Evolutionary conservation across 2,113 vertebrate species (phyloP), one percentile per base, ranked within the genome.

Genomic region (Ifrita kowaldi): DNA sequence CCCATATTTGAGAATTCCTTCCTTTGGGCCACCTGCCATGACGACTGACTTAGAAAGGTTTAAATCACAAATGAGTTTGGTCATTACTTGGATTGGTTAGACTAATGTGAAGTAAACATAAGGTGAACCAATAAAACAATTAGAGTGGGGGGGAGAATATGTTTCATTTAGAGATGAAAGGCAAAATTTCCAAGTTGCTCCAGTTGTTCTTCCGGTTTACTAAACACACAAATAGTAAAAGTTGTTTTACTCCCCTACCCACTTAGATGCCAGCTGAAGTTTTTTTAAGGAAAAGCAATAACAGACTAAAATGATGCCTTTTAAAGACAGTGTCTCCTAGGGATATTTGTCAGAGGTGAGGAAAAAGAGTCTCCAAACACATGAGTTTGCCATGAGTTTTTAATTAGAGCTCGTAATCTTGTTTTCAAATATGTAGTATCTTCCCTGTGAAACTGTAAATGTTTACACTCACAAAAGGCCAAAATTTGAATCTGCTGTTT

Each of bases 1-100:
- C 83, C 33, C 52, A 74, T 50, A 46, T 86, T 96, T 80, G 80
- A 94, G 62, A 93, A 86, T 89, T 89, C 75, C 77, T 96, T 95
- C 68, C 78, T 94, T 79, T n/a, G 64, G 65, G 35, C 57, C 81
- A 95, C 84, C 87, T 94, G 68, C 63, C 88, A 93, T 62, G 47
- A 39, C 69, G 62, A 86, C 44, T 91, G 91, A 87, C 84, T 97
- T 67, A 90, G 80, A 91, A 94, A 83, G 15, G 53, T 81, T 94
- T 83, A 92, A 94, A 91, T 67, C 70, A 87, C 41, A 93, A 85
- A 52, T 47, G 18, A 94, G 28, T 92, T 89, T 60, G 46, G 27
- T 92, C 93, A 96, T 96, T 94, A 87, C 77, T 78, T 85, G 86
- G 74, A 93, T 41, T 73, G 60, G 41, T 77, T 68, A 82, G 59